Evolutionary conservation across 2,797 vertebrate species (phyloP).

Genomic region (Mareca strepera): DNA sequence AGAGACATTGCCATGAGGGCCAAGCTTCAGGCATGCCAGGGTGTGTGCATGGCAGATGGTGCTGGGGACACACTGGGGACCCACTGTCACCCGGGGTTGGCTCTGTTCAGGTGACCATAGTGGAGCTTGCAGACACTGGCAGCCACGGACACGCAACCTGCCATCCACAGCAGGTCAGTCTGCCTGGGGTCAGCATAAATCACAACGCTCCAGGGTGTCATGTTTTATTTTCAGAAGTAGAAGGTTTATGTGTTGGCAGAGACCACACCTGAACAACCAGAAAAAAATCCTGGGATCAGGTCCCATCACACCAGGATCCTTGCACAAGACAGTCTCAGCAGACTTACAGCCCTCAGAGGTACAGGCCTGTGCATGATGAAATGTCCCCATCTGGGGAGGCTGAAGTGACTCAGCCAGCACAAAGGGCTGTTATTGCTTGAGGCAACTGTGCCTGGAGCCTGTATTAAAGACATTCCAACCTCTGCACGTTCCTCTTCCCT

Average conservation of each 20-base stretch:
- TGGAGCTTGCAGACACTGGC: background rate
- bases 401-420: slow-evolving; percentile 55
- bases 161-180: background rate
- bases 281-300: slow-evolving; percentile 18
- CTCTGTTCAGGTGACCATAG: background rate
- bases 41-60: too few species aligned
- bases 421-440: slow-evolving; percentile 47
- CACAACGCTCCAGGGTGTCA: background rate
- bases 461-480: slow-evolving; percentile 57
- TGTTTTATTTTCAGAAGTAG: background rate
- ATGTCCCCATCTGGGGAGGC: slow-evolving; percentile 52
- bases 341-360: slow-evolving; percentile 31
- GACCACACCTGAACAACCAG: background rate
- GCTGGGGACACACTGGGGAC: too few species aligned
- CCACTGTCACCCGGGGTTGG: background rate
- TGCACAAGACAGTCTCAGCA: slow-evolving; percentile 32
- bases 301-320: slow-evolving; percentile 25
- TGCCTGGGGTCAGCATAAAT: background rate
- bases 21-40: background rate
- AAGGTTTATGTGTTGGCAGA: background rate
- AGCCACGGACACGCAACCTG: background rate
- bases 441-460: slow-evolving; percentile 42
- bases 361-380: slow-evolving; percentile 40
- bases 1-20: background rate
- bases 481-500: slow-evolving; percentile 21